Percentiles rank a stretch among this genome's conserved stretches.
Conservation (phyloP, 2,113 vertebrate genomes). For the Baryphthengus martii region DNA sequence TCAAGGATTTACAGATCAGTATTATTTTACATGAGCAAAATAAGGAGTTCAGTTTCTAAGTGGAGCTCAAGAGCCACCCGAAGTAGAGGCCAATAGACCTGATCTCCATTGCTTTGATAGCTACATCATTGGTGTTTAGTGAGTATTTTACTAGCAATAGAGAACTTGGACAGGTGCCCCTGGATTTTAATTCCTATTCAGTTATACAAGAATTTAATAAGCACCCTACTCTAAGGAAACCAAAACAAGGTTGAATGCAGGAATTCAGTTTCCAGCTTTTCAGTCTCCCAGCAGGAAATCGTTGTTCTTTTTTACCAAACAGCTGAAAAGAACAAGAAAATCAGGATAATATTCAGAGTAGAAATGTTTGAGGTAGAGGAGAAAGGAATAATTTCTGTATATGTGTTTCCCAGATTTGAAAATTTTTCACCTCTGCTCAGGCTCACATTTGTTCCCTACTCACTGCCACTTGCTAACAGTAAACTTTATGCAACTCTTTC, state of each 20-base stretch:
- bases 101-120: not conserved
- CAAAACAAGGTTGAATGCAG: not conserved
- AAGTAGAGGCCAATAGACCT: not conserved
- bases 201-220: not conserved
- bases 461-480: not conserved
- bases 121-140: not conserved
- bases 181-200: not conserved
- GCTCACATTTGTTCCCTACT: not conserved
- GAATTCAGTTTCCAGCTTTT: conserved; percentile 2
- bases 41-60: not conserved
- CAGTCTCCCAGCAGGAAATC: not conserved
- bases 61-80: not conserved
- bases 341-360: not conserved
- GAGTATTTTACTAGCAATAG: not conserved
- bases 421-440: not conserved
- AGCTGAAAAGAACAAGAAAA: not conserved
- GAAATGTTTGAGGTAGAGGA: not conserved
- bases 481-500: conserved; percentile 29
- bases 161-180: not conserved
- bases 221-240: not conserved
- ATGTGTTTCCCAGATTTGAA: not conserved
- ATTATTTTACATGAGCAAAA: not conserved
- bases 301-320: not conserved
- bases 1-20: not conserved
- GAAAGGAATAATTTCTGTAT: not conserved